A percentile compares a stretch with the other conserved stretches of the same genome.
Evolutionary conservation across 2,888 invertebrate genomes (phyloP).

Genomic region (Atherix ibis): DNA sequence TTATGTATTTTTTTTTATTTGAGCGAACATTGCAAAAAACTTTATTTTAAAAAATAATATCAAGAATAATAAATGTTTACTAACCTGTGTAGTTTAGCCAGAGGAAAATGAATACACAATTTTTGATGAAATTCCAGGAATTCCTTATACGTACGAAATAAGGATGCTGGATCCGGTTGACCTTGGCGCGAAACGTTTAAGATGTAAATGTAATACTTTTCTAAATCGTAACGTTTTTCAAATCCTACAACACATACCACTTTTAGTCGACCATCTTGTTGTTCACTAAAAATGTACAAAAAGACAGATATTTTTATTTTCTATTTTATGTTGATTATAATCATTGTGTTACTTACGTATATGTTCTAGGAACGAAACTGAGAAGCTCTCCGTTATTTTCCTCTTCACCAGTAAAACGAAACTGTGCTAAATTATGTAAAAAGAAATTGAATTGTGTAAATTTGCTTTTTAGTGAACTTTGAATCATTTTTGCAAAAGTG

Average conservation of each 20-base stretch:
- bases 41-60: too few relatives aligned
- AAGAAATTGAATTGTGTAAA: conserved; percentile 98
- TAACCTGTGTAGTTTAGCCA: conserved; percentile 81
- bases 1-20: too few relatives aligned
- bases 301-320: background rate
- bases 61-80: conserved; percentile 15
- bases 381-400: conserved; percentile 65
- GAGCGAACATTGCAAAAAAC: too few relatives aligned
- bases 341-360: conserved; percentile 65
- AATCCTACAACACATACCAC: conserved; percentile 74
- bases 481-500: conserved; percentile 90
- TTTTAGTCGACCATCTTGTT: conserved; percentile 75
- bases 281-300: conserved; percentile 42
- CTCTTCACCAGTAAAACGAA: conserved; percentile 82
- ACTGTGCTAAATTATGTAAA: conserved; percentile 88
- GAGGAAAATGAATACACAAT: conserved; percentile 77
- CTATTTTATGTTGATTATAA: background rate
- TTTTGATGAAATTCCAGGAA: conserved; percentile 94
- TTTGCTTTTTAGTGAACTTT: conserved; percentile 80
- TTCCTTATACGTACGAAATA: conserved; percentile 92
- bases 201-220: conserved; percentile 93
- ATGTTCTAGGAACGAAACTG: conserved; percentile 86
- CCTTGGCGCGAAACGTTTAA: conserved; percentile 67
- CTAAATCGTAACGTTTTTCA: conserved; percentile 91
- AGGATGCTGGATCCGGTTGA: conserved; percentile 70